A percentile compares a stretch with the other conserved stretches of the same genome.
Conservation (phyloP, 2,113 vertebrate genomes). For the Silurus asotus region DNA sequence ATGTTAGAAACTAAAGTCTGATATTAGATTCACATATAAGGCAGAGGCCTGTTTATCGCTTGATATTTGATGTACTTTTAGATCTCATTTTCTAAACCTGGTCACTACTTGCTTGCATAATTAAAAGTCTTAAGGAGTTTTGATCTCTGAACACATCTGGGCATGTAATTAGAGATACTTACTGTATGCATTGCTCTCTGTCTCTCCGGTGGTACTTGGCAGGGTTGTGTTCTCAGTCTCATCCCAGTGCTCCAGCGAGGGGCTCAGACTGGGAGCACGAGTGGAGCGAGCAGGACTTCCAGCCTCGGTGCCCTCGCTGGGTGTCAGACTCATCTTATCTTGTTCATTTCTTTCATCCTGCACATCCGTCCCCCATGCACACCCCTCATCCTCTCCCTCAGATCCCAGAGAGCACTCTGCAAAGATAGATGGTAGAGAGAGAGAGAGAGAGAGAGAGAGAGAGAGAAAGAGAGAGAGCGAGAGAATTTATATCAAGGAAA, state of each 20-base stretch:
- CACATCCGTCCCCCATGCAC: slow-evolving; percentile 70
- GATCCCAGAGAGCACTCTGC: slow-evolving; percentile 70
- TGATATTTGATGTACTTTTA: not conserved
- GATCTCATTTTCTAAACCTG: not conserved
- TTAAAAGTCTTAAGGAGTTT: not conserved
- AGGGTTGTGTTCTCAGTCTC: slow-evolving; percentile 34
- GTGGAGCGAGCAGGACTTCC: slow-evolving; percentile 64
- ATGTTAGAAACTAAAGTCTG: not conserved
- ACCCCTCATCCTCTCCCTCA: slow-evolving; percentile 75
- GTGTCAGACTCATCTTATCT: slow-evolving; percentile 72
- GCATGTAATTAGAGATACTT: slow-evolving; percentile 49
- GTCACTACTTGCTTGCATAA: not conserved
- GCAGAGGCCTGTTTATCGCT: not conserved
- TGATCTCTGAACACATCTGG: not conserved
- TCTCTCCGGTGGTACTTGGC: slow-evolving; percentile 48
- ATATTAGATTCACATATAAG: not conserved
- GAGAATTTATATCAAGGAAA: not conserved
- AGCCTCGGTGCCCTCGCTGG: slow-evolving; percentile 71
- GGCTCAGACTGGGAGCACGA: slow-evolving; percentile 63
- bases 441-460: not conserved
- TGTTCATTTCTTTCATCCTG: slow-evolving; percentile 70
- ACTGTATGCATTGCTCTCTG: slow-evolving; percentile 62
- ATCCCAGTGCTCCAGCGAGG: slow-evolving; percentile 62
- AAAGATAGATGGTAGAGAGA: slow-evolving; percentile 5
- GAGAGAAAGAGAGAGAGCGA: not conserved